phyloP scores from a whole-genome alignment of 2,888 invertebrate species.

The Liposcelis brunnea region DNA sequence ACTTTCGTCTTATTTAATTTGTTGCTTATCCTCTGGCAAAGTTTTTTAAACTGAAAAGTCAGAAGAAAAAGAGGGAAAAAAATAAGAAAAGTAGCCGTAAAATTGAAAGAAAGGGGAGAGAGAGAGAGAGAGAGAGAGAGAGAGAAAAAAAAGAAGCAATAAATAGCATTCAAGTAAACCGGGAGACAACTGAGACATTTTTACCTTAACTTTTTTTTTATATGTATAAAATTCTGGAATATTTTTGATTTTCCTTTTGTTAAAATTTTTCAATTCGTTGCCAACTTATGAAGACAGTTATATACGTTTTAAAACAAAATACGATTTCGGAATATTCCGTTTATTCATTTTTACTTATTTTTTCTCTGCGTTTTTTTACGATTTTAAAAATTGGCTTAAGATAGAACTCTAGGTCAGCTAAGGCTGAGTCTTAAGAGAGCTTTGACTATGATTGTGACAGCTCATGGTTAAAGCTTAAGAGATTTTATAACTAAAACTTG shows the following conservation, averaged over 20 bases:
- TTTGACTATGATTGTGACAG: too few species aligned
- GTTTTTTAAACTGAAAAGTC: slow-evolving; percentile 17
- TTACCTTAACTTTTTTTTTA: background rate
- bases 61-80: slow-evolving; percentile 17
- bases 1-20: slow-evolving; percentile 4
- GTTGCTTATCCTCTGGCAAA: background rate
- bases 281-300: slow-evolving; percentile 8
- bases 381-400: too few species aligned
- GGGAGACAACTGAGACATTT: background rate
- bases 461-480: too few species aligned
- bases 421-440: too few species aligned
- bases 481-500: too few species aligned
- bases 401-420: too few species aligned
- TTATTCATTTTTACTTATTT: too few species aligned
- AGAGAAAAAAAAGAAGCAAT: slow-evolving; percentile 7
- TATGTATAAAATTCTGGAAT: slow-evolving; percentile 3
- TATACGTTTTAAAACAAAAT: slow-evolving; percentile 4
- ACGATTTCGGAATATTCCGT: background rate
- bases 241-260: slow-evolving; percentile 7
- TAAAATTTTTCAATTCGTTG: background rate
- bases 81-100: slow-evolving; percentile 12
- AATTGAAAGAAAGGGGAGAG: slow-evolving; percentile 16
- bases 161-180: slow-evolving; percentile 3
- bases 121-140: slow-evolving; percentile 8
- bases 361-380: background rate